Conservation (phyloP, 2,888 invertebrate species). For the Drosophila conformis region DNA sequence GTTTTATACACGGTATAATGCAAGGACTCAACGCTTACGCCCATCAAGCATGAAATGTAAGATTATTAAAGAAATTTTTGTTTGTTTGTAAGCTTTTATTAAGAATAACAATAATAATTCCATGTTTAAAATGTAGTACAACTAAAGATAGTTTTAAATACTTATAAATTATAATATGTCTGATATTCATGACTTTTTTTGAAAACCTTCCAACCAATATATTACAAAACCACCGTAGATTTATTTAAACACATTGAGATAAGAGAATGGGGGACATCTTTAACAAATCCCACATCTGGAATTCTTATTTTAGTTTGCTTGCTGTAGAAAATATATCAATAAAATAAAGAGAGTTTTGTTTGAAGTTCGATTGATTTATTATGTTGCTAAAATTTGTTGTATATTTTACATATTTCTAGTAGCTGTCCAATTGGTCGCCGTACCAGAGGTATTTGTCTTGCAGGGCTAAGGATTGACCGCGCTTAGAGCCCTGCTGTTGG, state of each 20-base stretch:
- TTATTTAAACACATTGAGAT: neutral
- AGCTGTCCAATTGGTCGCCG: slow-evolving; percentile 3
- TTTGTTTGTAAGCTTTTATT: neutral
- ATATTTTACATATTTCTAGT: slow-evolving; percentile 12
- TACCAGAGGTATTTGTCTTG: neutral
- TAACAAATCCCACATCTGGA: neutral
- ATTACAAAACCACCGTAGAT: neutral
- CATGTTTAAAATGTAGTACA: neutral
- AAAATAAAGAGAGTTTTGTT: neutral
- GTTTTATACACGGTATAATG: no score
- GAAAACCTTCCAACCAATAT: neutral
- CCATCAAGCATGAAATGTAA: no score
- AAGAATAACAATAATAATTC: neutral
- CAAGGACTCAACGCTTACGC: no score
- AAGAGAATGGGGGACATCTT: neutral
- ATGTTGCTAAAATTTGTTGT: neutral
- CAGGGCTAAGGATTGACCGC: neutral
- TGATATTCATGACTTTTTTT: neutral
- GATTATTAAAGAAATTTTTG: no score
- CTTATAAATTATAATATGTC: neutral
- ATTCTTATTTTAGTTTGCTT: neutral
- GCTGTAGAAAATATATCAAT: neutral
- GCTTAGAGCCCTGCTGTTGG: slow-evolving; percentile 15
- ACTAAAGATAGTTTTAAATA: neutral
- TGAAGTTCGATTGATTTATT: neutral